phyloP scores from a whole-genome alignment of 2,113 vertebrate species.

The Pseudopipra pipra region DNA sequence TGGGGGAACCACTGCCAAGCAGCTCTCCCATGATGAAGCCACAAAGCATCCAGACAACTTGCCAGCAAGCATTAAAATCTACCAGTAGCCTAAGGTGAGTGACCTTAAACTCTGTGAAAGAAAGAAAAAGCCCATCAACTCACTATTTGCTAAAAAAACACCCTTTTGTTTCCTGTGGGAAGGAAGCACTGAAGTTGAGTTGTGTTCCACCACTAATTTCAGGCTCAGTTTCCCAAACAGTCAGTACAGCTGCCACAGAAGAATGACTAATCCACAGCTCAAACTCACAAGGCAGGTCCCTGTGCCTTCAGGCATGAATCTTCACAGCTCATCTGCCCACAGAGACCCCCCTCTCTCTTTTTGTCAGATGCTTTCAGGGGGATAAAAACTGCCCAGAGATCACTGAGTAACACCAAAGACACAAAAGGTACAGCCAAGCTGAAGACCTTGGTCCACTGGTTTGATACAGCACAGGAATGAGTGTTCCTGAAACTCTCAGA shows the following conservation, averaged over 20 bases:
- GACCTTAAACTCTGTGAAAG: not conserved
- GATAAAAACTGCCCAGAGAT: not conserved
- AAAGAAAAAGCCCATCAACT: not conserved
- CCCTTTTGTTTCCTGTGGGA: accelerated
- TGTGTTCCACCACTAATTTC: not conserved
- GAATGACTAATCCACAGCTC: not conserved
- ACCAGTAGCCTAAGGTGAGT: not conserved
- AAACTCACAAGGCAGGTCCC: not conserved
- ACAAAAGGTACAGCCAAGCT: not conserved
- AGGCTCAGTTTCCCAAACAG: not conserved
- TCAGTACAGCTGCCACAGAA: not conserved
- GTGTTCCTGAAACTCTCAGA: not conserved
- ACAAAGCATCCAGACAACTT: not conserved
- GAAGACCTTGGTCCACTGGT: not conserved
- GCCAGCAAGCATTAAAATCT: not conserved
- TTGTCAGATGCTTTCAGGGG: not conserved
- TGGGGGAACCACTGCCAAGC: not conserved
- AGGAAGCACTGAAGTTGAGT: not conserved
- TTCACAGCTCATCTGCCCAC: not conserved
- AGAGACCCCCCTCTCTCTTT: not conserved
- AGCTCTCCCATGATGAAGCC: not conserved
- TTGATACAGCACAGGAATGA: not conserved
- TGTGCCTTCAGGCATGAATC: not conserved
- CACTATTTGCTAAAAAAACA: not conserved
- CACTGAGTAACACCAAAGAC: not conserved